These are phyloP conservation scores for Doryteuthis pealeii DNA, from an alignment of 1,140 invertebrate genomes.

Conservation along the genomic window DNA sequence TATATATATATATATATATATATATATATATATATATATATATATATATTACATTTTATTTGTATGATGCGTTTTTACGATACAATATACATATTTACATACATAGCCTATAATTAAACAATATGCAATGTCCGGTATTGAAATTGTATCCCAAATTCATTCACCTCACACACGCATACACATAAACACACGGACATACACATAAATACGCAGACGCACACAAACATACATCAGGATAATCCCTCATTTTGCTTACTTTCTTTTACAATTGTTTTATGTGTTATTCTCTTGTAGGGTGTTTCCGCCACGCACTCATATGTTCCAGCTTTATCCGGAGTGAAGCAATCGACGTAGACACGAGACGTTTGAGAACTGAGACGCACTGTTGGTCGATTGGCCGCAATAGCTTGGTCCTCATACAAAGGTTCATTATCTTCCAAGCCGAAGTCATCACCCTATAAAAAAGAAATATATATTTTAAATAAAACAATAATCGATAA, in stretches of 20 bases:
- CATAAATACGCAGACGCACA: too few relatives aligned
- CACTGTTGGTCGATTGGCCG: conserved; percentile 18
- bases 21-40: too few relatives aligned
- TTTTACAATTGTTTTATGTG: conserved; percentile 29
- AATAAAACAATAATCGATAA: background rate
- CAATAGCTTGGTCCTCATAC: conserved; percentile 31
- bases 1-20: too few relatives aligned
- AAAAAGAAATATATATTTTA: conserved; percentile 1
- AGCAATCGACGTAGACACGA: conserved; percentile 40
- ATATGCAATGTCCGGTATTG: too few relatives aligned
- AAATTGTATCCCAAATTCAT: too few relatives aligned
- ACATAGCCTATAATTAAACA: too few relatives aligned
- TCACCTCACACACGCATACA: too few relatives aligned
- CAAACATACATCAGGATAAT: too few relatives aligned
- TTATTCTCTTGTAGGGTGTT: conserved; percentile 30
- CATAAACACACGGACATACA: too few relatives aligned
- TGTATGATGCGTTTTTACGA: too few relatives aligned
- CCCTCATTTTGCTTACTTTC: conserved; percentile 26
- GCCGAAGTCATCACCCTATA: conserved; percentile 33
- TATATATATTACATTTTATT: too few relatives aligned
- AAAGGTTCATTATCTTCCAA: conserved; percentile 30
- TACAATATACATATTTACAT: too few relatives aligned
- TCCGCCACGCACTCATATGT: conserved; percentile 45
- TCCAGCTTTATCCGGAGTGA: conserved; percentile 29
- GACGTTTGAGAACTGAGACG: conserved; percentile 33